Conservation (phyloP, 2,113 vertebrate genomes). For the Eptatretus burgeri region DNA sequence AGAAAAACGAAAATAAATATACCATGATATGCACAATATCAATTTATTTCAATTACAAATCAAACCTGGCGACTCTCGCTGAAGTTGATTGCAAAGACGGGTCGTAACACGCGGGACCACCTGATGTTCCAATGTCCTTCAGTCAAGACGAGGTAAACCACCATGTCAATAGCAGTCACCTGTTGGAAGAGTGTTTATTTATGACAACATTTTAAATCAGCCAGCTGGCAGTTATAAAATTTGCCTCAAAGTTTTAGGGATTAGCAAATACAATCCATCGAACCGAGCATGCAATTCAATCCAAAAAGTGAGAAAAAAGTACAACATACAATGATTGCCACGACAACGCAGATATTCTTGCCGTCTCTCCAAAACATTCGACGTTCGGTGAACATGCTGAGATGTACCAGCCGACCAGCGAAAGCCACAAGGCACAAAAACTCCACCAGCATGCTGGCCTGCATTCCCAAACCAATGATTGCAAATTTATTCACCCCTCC, state of each 20-base stretch:
- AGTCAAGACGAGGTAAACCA: constrained; percentile 28
- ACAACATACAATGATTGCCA: constrained; percentile 23
- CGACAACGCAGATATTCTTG: constrained; percentile 66
- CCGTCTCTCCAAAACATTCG: constrained; percentile 63
- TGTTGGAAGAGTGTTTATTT: constrained; percentile 13
- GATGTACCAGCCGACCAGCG: constrained; percentile 32
- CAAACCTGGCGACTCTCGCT: constrained; percentile 58
- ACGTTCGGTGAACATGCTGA: constrained; percentile 34
- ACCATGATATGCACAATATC: no score
- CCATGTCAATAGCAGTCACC: constrained; percentile 41
- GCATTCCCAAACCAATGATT: background rate
- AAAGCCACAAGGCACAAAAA: constrained; percentile 40
- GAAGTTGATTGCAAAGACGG: constrained; percentile 56
- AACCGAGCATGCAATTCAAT: no score
- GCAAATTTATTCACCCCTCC: no score
- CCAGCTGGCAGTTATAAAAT: background rate
- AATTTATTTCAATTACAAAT: no score
- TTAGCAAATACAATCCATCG: no score
- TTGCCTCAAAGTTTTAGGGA: background rate
- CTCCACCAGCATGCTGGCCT: constrained; percentile 39
- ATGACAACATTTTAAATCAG: background rate
- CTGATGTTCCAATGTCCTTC: constrained; percentile 19
- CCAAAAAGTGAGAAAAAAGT: no score
- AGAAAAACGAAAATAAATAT: background rate
- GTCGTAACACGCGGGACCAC: constrained; percentile 49